These are phyloP conservation scores for Datnioides undecimradiatus DNA, from an alignment of 2,113 vertebrate species.

Conservation along the genomic window DNA sequence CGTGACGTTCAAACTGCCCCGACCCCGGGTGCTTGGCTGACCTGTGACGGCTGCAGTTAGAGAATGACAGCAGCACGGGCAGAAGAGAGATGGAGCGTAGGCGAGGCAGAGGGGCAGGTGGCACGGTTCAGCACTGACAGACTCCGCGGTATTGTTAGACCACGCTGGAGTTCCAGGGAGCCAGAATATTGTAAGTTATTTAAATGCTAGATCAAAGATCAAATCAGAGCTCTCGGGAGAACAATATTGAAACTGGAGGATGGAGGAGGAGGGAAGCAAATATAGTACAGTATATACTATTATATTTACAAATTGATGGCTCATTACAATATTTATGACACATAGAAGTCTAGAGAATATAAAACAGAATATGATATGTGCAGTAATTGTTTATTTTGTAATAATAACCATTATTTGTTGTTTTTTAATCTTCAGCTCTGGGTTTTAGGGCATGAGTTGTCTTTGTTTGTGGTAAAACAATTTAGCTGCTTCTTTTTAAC, in stretches of 20 bases:
- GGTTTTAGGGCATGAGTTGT: neutral
- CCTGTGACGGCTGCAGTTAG: constrained; percentile 19
- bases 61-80: constrained; percentile 20
- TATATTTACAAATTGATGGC: constrained; percentile 2
- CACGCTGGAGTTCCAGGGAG: constrained; percentile 3
- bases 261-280: neutral
- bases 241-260: neutral
- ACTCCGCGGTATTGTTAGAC: constrained; percentile 13
- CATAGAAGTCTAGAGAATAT: neutral
- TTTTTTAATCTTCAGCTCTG: neutral
- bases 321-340: neutral
- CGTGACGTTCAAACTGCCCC: constrained; percentile 19
- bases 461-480: neutral
- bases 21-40: constrained; percentile 20
- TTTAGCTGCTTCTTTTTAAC: neutral
- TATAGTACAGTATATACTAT: neutral
- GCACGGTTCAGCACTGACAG: constrained; percentile 28
- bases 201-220: constrained; percentile 37
- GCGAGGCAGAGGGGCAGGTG: constrained; percentile 7
- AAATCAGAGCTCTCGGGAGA: constrained; percentile 16
- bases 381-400: neutral
- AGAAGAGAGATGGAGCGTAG: constrained; percentile 3
- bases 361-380: neutral
- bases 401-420: neutral
- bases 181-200: constrained; percentile 8